A percentile compares a stretch with the other conserved stretches of the same genome.
These are phyloP conservation scores for Ridgeia piscesae DNA, from an alignment of 1,140 invertebrate species.

Conservation along the genomic window DNA sequence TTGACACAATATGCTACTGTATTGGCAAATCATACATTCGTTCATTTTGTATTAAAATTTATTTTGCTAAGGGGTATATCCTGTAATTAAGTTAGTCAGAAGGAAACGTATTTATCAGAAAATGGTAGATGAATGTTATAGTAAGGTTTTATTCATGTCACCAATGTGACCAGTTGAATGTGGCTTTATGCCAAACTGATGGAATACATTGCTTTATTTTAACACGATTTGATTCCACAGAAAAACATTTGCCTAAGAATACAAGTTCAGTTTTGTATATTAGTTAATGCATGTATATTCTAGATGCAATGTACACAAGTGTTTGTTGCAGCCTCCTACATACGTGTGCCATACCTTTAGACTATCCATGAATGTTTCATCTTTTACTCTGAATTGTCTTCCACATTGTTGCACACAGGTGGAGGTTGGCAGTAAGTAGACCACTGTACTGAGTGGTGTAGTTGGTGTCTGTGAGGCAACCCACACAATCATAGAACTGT, in stretches of 20 bases:
- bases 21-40: background rate
- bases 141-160: background rate
- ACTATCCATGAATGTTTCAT: too few species aligned
- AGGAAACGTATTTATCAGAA: background rate
- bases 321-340: too few species aligned
- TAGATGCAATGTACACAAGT: too few species aligned
- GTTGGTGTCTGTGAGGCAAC: too few species aligned
- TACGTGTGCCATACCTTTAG: too few species aligned
- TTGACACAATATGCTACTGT: background rate
- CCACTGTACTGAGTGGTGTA: too few species aligned
- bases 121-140: background rate
- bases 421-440: too few species aligned
- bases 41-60: background rate
- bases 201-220: background rate
- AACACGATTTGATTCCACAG: background rate
- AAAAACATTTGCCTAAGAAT: too few species aligned
- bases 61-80: background rate
- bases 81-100: background rate
- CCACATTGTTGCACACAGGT: too few species aligned
- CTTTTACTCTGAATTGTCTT: too few species aligned
- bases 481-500: background rate
- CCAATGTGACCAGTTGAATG: background rate
- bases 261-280: too few species aligned
- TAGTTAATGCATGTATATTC: too few species aligned
- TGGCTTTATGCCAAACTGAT: background rate